Percentiles rank a stretch among this genome's conserved stretches.
Conservation (phyloP, 2,113 vertebrate species). For the Cynocephalus volans region DNA sequence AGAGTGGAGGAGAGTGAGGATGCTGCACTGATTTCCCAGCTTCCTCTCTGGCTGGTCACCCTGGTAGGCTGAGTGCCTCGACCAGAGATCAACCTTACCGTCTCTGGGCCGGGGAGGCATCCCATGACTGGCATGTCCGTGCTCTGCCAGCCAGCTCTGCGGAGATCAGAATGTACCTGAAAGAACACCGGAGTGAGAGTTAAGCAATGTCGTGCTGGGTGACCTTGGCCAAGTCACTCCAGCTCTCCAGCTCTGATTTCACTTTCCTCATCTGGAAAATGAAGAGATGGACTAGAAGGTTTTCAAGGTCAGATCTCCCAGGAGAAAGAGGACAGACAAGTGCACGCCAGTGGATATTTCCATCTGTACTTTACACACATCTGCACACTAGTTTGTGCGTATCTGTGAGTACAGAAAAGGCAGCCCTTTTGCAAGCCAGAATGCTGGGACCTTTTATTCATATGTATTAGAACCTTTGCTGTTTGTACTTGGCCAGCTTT, state of each 20-base stretch:
- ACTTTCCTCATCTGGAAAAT: conserved; percentile 56
- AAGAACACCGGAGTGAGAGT: neutral
- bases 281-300: neutral
- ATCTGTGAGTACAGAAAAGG: neutral
- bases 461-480: conserved; percentile 78
- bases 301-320: neutral
- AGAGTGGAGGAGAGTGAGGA: neutral
- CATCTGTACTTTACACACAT: neutral
- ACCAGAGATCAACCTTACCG: neutral
- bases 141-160: neutral
- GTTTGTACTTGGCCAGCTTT: conserved; percentile 85
- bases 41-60: neutral
- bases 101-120: neutral
- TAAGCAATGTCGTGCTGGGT: neutral
- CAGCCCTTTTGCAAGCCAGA: conserved; percentile 39
- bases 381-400: neutral
- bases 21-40: neutral
- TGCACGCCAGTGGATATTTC: neutral
- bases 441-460: conserved; percentile 68
- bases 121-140: neutral
- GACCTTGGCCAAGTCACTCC: neutral
- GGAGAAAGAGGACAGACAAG: neutral
- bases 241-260: neutral
- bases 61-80: neutral
- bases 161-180: neutral